phyloP scores from a whole-genome alignment of 2,888 invertebrate genomes.

The Euproctis similis region DNA sequence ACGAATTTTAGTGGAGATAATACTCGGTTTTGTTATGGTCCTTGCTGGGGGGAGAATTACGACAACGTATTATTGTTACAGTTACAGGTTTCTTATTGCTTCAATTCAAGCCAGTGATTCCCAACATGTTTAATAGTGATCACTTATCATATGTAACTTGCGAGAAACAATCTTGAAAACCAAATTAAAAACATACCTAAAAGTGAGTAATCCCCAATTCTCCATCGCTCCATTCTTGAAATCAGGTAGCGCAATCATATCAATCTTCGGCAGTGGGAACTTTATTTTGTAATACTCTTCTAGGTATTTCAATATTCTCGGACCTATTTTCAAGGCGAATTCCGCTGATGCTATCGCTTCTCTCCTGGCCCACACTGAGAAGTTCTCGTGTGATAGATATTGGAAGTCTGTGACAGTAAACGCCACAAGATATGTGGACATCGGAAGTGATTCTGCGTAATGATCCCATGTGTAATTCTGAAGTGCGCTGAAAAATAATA shows the following conservation, averaged over 20 bases:
- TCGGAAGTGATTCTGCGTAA: slow-evolving; percentile 85
- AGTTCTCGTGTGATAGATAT: slow-evolving; percentile 72
- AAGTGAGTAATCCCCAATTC: slow-evolving; percentile 89
- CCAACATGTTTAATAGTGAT: too few relatives aligned
- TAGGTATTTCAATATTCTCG: slow-evolving; percentile 80
- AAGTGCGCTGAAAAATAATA: slow-evolving; percentile 58
- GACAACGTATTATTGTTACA: too few relatives aligned
- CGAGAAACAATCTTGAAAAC: too few relatives aligned
- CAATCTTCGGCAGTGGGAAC: slow-evolving; percentile 88
- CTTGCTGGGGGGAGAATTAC: too few relatives aligned
- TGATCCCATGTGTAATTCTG: slow-evolving; percentile 84
- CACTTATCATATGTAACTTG: too few relatives aligned
- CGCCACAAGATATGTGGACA: slow-evolving; percentile 93
- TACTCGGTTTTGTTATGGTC: slow-evolving; percentile 3
- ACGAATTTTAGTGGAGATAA: slow-evolving; percentile 6
- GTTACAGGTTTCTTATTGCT: too few relatives aligned
- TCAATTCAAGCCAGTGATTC: too few relatives aligned
- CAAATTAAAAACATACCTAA: slow-evolving; percentile 78
- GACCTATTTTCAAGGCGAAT: slow-evolving; percentile 86
- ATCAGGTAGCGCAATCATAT: slow-evolving; percentile 95
- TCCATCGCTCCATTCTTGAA: slow-evolving; percentile 94
- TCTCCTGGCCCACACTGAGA: slow-evolving; percentile 82
- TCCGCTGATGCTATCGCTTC: slow-evolving; percentile 82
- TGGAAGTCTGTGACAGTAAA: slow-evolving; percentile 88
- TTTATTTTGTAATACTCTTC: slow-evolving; percentile 84